Conservation (phyloP, 2,888 invertebrate species). For the Bombyx huttoni region DNA sequence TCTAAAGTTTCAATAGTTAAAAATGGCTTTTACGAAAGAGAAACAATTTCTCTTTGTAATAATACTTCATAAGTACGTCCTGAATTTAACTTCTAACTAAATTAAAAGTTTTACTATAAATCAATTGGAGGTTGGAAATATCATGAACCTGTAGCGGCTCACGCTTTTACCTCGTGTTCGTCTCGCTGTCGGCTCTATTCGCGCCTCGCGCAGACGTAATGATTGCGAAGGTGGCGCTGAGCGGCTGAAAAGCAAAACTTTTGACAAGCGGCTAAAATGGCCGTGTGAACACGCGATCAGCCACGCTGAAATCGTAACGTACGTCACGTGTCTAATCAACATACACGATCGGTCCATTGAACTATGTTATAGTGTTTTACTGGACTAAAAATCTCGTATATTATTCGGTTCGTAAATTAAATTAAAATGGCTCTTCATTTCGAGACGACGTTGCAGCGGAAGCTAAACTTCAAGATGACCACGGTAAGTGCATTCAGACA, state of each 20-base stretch:
- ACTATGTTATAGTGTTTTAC: conserved; percentile 56
- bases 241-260: conserved; percentile 38
- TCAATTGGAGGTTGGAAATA: conserved; percentile 46
- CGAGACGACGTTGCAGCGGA: conserved; percentile 67
- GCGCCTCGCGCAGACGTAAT: conserved; percentile 67
- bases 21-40: neutral
- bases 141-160: conserved; percentile 22
- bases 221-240: conserved; percentile 44
- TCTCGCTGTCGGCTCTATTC: conserved; percentile 30
- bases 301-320: conserved; percentile 51
- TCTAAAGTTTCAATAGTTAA: neutral
- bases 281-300: conserved; percentile 64
- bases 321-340: conserved; percentile 55
- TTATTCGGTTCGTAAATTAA: conserved; percentile 22
- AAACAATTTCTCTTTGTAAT: neutral
- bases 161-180: conserved; percentile 18
- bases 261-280: conserved; percentile 67
- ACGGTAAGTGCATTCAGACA: conserved; percentile 65
- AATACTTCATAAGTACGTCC: neutral
- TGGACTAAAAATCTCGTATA: conserved; percentile 23
- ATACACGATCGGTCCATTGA: conserved; percentile 40
- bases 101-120: conserved; percentile 64
- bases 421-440: conserved; percentile 59
- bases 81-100: conserved; percentile 43
- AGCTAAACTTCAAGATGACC: conserved; percentile 69